Evolutionary conservation across 2,888 invertebrate species (phyloP).

Genomic region (Macropis europaea): DNA sequence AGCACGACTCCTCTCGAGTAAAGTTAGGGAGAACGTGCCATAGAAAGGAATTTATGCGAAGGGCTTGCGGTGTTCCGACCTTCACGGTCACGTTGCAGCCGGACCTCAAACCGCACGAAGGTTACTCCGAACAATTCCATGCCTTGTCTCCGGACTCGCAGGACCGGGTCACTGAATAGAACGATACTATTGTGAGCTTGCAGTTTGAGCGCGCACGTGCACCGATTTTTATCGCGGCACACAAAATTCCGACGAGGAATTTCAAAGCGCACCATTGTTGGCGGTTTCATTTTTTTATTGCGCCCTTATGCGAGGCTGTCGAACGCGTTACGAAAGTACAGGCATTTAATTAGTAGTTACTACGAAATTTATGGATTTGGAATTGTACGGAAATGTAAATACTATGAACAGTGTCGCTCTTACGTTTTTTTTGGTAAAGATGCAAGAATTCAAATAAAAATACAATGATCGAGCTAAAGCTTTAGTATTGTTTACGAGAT

Average conservation of each 20-base stretch:
- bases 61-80: conserved; percentile 61
- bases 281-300: neutral
- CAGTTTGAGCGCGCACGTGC: neutral
- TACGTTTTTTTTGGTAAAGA: no score
- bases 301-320: neutral
- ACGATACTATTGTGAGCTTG: conserved; percentile 24
- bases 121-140: conserved; percentile 50
- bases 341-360: no score
- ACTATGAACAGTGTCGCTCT: no score
- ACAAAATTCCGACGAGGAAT: conserved; percentile 24
- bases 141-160: conserved; percentile 25
- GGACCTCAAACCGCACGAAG: conserved; percentile 60
- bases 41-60: conserved; percentile 61
- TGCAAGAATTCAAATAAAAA: no score
- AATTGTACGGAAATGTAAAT: no score
- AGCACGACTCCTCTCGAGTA: conserved; percentile 36
- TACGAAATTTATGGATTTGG: no score
- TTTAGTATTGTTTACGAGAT: no score
- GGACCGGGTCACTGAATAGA: conserved; percentile 40
- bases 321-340: neutral
- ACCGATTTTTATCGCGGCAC: conserved; percentile 27
- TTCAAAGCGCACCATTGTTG: conserved; percentile 6
- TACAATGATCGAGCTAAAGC: no score
- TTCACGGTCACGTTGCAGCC: conserved; percentile 60
- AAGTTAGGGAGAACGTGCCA: conserved; percentile 48